Conservation (phyloP, 2,888 invertebrate species). For the Temnothorax rugatulus region DNA sequence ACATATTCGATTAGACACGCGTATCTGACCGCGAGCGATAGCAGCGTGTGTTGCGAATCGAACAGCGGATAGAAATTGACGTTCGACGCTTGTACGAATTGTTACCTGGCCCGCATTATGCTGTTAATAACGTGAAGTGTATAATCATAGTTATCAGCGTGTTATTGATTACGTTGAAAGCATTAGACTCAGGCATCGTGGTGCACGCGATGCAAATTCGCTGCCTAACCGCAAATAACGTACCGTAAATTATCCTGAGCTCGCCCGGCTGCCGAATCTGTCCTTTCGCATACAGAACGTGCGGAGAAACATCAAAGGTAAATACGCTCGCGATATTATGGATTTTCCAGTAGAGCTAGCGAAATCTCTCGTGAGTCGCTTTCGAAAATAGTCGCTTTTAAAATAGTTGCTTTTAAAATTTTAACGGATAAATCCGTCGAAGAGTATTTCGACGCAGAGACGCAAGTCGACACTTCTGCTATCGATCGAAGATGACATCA, state of each 20-base stretch:
- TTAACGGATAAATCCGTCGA: constrained; percentile 52
- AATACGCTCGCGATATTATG: not conserved
- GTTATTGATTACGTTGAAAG: constrained; percentile 43
- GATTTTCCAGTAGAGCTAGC: not conserved
- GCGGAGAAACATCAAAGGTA: not conserved
- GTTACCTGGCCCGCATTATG: constrained; percentile 40
- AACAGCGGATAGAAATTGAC: constrained; percentile 43
- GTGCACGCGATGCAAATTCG: not conserved
- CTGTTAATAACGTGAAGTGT: constrained; percentile 46
- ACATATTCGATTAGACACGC: constrained; percentile 51
- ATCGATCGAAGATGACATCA: constrained; percentile 42
- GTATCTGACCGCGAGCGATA: constrained; percentile 21
- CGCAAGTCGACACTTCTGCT: constrained; percentile 50
- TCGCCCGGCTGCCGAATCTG: not conserved
- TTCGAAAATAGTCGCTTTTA: constrained; percentile 10
- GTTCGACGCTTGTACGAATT: constrained; percentile 50
- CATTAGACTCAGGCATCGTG: constrained; percentile 20
- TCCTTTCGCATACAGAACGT: not conserved
- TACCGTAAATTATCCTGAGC: constrained; percentile 17
- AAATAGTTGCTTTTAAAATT: not conserved
- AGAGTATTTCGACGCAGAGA: constrained; percentile 38
- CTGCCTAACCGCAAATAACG: constrained; percentile 19
- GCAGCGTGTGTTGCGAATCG: constrained; percentile 21
- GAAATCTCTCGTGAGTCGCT: constrained; percentile 9
- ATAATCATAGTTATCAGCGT: constrained; percentile 42